These are phyloP conservation scores for Alcedo atthis DNA, from an alignment of 2,797 vertebrate species.

Conservation along the genomic window DNA sequence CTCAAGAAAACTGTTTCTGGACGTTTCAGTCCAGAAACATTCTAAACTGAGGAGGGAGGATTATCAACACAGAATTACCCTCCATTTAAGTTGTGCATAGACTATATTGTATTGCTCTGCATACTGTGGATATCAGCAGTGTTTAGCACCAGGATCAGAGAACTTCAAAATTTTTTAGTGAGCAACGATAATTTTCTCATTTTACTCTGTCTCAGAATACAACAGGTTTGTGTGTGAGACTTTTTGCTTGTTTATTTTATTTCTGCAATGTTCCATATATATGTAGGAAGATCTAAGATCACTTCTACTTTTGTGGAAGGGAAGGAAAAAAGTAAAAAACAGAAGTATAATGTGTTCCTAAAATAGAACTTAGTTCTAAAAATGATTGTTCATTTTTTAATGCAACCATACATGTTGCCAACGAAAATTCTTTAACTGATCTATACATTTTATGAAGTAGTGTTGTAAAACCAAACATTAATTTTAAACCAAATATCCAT, in stretches of 20 bases:
- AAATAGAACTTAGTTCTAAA: background rate
- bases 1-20: background rate
- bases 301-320: background rate
- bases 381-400: background rate
- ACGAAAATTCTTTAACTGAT: background rate
- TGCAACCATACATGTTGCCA: background rate
- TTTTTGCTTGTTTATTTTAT: background rate
- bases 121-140: background rate
- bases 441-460: background rate
- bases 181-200: background rate
- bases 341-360: background rate
- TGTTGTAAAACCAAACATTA: slow-evolving; percentile 19
- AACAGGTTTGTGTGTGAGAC: background rate
- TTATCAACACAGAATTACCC: background rate
- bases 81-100: background rate
- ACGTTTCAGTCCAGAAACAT: background rate
- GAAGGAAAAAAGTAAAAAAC: background rate
- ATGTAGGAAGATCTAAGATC: background rate
- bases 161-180: background rate
- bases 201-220: background rate
- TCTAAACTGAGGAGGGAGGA: background rate
- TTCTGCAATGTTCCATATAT: background rate
- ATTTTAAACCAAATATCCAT: slow-evolving; percentile 33
- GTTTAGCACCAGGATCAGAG: background rate
- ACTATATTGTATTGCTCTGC: background rate